Conservation (phyloP, 2,113 vertebrate species). For the Paraplagusia blochii region DNA sequence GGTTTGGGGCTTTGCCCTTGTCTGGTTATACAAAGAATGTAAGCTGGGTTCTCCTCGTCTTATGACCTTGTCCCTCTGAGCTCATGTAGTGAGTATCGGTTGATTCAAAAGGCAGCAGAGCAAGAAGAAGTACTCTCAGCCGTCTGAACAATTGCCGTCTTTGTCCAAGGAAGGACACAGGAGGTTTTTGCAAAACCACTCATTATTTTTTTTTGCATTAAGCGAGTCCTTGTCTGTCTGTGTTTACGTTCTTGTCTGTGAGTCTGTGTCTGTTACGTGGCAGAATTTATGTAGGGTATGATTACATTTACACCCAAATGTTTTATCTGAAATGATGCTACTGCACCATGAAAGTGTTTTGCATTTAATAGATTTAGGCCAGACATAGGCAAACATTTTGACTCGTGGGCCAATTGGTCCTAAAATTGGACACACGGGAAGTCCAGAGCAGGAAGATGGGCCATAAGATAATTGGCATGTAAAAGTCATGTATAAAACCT, state of each 20-base stretch:
- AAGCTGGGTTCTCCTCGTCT: slow-evolving; percentile 49
- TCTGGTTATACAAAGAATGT: slow-evolving; percentile 63
- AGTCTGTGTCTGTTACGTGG: slow-evolving; percentile 10
- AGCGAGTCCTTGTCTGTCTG: slow-evolving; percentile 14
- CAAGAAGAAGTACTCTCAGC: slow-evolving; percentile 32
- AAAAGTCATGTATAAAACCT: no score
- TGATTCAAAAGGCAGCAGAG: slow-evolving; percentile 36
- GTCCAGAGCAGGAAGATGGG: no score
- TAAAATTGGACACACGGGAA: no score
- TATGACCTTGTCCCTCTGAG: slow-evolving; percentile 62
- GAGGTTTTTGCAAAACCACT: slow-evolving; percentile 31
- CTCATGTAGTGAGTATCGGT: slow-evolving; percentile 53
- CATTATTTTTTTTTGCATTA: slow-evolving; percentile 19
- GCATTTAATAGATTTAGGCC: no score
- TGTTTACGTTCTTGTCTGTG: slow-evolving; percentile 1
- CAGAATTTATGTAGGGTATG: neutral
- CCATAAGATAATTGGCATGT: no score
- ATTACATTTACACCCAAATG: slow-evolving; percentile 19
- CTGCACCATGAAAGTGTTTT: no score
- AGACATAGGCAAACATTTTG: no score
- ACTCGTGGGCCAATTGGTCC: no score
- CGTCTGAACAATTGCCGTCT: slow-evolving; percentile 51
- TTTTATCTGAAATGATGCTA: neutral
- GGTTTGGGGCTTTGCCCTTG: slow-evolving; percentile 16
- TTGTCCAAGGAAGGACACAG: slow-evolving; percentile 34